Evolutionary conservation across 2,797 vertebrate genomes (phyloP).

Genomic region (Rhabdophis nuchalis): DNA sequence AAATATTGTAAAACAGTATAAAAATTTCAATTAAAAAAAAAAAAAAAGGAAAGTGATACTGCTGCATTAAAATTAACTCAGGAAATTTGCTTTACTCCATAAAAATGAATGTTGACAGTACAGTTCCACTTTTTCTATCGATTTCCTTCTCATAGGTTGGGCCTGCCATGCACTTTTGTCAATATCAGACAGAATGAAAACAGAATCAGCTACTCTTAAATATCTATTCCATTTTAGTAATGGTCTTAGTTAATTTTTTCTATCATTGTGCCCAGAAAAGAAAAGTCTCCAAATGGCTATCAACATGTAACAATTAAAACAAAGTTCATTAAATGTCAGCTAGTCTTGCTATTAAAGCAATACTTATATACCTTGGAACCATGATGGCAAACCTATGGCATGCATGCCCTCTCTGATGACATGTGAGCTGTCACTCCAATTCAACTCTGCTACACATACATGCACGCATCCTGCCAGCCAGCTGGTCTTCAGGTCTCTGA

Average conservation of each 20-base stretch:
- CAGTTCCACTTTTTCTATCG: slow-evolving; percentile 30
- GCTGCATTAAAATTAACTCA: not conserved
- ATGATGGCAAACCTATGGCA: not conserved
- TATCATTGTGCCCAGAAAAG: slow-evolving; percentile 64
- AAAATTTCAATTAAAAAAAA: too few relatives aligned
- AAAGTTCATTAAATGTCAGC: slow-evolving; percentile 54
- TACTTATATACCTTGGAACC: slow-evolving; percentile 49
- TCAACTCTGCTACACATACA: too few relatives aligned
- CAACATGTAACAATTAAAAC: slow-evolving; percentile 52
- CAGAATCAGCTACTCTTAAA: slow-evolving; percentile 20
- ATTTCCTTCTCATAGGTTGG: slow-evolving; percentile 20
- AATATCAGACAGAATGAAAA: not conserved
- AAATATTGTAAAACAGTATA: too few relatives aligned
- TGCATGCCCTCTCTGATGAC: too few relatives aligned
- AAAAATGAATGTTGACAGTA: slow-evolving; percentile 4
- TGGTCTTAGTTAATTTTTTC: slow-evolving; percentile 45
- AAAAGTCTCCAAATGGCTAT: slow-evolving; percentile 54
- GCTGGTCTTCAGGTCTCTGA: too few relatives aligned
- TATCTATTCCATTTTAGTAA: not conserved
- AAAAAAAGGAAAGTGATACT: not conserved
- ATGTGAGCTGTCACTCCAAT: too few relatives aligned
- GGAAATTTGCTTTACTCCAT: not conserved
- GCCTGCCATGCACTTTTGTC: slow-evolving; percentile 24
- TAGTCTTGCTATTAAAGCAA: slow-evolving; percentile 50
- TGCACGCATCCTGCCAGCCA: too few relatives aligned